Evolutionary conservation across 1,140 invertebrate genomes (phyloP).

Genomic region (Chrysopa pallens): DNA sequence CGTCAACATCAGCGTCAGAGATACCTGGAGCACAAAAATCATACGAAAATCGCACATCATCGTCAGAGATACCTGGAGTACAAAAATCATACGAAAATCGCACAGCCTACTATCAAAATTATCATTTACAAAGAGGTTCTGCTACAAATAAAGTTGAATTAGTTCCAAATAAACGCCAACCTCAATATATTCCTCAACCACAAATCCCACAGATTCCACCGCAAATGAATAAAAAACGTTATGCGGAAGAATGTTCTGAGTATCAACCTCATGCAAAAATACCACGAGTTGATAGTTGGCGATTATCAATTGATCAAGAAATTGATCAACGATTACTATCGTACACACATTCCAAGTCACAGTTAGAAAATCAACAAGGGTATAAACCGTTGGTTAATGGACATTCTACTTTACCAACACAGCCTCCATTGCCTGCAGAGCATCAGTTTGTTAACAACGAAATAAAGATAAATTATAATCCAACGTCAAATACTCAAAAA

Average conservation of each 20-base stretch:
- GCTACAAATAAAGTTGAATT: neutral
- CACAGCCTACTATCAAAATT: constrained; percentile 13
- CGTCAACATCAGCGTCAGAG: constrained; percentile 5
- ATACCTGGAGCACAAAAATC: constrained; percentile 8
- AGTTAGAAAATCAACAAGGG: constrained; percentile 5
- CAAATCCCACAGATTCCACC: constrained; percentile 2
- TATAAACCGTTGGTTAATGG: neutral
- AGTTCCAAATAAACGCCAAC: neutral
- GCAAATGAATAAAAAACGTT: constrained; percentile 18
- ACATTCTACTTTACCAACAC: neutral
- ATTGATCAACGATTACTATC: constrained; percentile 30
- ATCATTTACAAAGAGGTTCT: too few relatives aligned
- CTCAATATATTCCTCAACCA: constrained; percentile 3
- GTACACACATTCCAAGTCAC: constrained; percentile 8
- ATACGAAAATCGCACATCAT: constrained; percentile 13
- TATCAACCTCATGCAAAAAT: constrained; percentile 22
- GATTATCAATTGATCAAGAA: constrained; percentile 30
- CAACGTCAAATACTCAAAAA: constrained; percentile 8
- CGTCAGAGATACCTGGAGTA: constrained; percentile 10
- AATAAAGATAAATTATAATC: neutral
- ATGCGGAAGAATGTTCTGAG: constrained; percentile 15
- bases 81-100: constrained; percentile 8
- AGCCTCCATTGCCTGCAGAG: neutral
- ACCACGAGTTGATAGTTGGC: constrained; percentile 30
- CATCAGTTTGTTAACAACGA: neutral